A percentile compares a stretch with the other conserved stretches of the same genome.
Evolutionary conservation across 2,888 invertebrate species (phyloP).

Genomic region (Cataglyphis livida): DNA sequence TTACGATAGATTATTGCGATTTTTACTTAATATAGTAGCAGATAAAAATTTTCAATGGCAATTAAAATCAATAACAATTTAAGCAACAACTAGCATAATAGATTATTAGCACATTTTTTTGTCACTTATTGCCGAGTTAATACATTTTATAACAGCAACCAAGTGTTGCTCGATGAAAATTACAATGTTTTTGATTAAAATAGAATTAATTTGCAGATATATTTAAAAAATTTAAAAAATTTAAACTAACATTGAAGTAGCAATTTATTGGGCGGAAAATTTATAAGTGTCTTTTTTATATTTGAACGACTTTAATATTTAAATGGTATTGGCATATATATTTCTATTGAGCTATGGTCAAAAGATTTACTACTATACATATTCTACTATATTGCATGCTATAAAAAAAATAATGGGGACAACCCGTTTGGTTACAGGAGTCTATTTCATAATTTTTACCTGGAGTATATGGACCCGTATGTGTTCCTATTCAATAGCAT

Average conservation of each 20-base stretch:
- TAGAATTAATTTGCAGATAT: not conserved
- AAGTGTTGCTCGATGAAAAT: not conserved
- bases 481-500: conserved; percentile 86
- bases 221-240: not conserved
- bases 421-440: conserved; percentile 85
- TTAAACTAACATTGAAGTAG: not conserved
- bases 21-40: not conserved
- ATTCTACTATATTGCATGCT: conserved; percentile 80
- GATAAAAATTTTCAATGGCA: not conserved
- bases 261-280: not conserved
- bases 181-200: not conserved
- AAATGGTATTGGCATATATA: not conserved
- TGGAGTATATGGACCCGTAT: conserved; percentile 86
- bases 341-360: not conserved
- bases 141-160: too few species aligned
- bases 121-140: too few species aligned
- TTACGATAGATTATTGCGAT: not conserved
- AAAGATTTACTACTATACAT: conserved; percentile 52
- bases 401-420: conserved; percentile 83
- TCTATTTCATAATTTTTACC: conserved; percentile 86
- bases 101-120: not conserved
- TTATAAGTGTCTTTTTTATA: conserved; percentile 5
- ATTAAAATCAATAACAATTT: not conserved
- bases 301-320: conserved; percentile 3
- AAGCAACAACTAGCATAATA: not conserved